These are phyloP conservation scores for Kuschelorhynchus macadamiae DNA, from an alignment of 2,888 invertebrate species.

Conservation along the genomic window DNA sequence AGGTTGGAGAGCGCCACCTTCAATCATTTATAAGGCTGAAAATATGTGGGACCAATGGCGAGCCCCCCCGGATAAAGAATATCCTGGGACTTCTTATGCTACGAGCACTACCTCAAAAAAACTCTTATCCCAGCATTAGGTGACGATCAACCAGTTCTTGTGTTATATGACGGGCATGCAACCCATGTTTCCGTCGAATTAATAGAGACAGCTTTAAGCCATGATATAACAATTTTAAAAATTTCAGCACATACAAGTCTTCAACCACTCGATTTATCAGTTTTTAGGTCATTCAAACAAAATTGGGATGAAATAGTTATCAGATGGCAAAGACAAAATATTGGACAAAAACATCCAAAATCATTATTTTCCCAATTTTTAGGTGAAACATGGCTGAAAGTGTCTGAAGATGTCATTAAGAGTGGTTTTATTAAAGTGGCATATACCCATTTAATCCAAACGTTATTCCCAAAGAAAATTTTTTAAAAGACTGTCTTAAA, in stretches of 20 bases:
- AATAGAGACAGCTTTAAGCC: not conserved
- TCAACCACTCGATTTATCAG: not conserved
- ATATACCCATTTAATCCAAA: conserved; percentile 13
- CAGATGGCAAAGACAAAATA: no score
- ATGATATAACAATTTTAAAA: not conserved
- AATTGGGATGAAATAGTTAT: no score
- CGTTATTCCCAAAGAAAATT: conserved; percentile 12
- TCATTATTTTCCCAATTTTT: conserved; percentile 1
- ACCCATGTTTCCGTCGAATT: conserved; percentile 53
- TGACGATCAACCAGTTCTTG: conserved; percentile 50
- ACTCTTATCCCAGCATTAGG: conserved; percentile 53
- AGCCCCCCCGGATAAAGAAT: no score
- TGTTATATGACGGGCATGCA: conserved; percentile 61
- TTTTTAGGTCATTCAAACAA: no score
- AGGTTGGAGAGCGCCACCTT: no score
- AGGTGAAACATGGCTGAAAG: conserved; percentile 13
- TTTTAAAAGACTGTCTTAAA: conserved; percentile 10
- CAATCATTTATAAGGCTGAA: no score
- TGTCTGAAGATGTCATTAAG: conserved; percentile 10
- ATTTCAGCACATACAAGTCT: not conserved
- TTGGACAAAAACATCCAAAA: no score
- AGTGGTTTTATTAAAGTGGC: conserved; percentile 9
- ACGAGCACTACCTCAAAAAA: conserved; percentile 48
- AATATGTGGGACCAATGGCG: no score
- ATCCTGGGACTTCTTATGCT: conserved; percentile 59